phyloP scores from a whole-genome alignment of 2,113 vertebrate species.

The Oncorhynchus nerka region DNA sequence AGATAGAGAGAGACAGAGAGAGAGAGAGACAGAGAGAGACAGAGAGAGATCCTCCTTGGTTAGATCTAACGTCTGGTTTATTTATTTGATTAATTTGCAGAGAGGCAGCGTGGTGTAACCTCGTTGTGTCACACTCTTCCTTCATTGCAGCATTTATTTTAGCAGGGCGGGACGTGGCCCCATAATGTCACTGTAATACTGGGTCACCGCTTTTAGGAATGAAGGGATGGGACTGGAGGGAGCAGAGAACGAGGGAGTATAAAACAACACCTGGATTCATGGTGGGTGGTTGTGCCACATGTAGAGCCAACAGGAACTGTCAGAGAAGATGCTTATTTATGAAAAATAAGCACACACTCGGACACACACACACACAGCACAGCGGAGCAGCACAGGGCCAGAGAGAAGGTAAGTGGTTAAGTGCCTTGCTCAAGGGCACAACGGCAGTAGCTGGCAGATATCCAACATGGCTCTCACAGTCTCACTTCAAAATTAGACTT shows the following conservation, averaged over 20 bases:
- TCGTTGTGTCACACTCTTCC: conserved; percentile 67
- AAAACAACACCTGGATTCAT: conserved; percentile 68
- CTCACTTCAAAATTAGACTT: no score
- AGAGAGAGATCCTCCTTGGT: conserved; percentile 45
- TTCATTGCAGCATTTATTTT: conserved; percentile 69
- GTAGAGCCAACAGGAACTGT: conserved; percentile 43
- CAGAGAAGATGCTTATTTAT: conserved; percentile 16
- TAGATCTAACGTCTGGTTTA: conserved; percentile 65
- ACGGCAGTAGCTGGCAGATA: not conserved
- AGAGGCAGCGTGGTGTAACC: conserved; percentile 52
- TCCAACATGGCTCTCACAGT: no score
- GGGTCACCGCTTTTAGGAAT: conserved; percentile 68
- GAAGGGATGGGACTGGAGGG: conserved; percentile 51
- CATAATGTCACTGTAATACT: conserved; percentile 76
- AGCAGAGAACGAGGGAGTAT: conserved; percentile 44
- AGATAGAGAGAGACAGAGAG: no score
- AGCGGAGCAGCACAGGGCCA: not conserved
- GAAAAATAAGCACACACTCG: conserved; percentile 1
- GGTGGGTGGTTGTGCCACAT: conserved; percentile 55
- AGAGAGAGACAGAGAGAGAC: no score
- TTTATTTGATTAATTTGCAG: conserved; percentile 71
- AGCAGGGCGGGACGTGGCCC: conserved; percentile 67
- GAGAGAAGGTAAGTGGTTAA: not conserved
- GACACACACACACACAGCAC: conserved; percentile 6
- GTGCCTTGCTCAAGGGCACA: not conserved